Base-by-base conservation (phyloP, 2,113 vertebrate genomes). In the Coptodon bakossiorum region DNA sequence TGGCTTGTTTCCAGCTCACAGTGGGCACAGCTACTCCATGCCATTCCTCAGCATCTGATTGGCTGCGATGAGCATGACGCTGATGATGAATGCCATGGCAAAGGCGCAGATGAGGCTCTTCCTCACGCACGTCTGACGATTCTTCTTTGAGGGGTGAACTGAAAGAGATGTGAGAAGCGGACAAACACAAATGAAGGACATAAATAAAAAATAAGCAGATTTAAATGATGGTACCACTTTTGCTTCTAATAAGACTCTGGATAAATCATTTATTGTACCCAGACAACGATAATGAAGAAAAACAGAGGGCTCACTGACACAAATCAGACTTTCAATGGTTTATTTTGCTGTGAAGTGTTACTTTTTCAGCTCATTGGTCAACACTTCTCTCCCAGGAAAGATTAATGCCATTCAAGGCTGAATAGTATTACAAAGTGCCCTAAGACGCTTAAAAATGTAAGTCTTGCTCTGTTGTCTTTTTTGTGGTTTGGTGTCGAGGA, bases 11-110 rank as follows among this genome's bases (percentile, higher is more conserved):
- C 89, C 94, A 93, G 95, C 87, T 96, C 97, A 95, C 97, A 97
- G 97, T 96, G 96, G 90, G 88, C 90, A 43, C 88, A 63, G 71
- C 96, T 99, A 99, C 96, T 99, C 98, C 99, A 99, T 99, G 96
- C 99, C 99, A 53, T 98, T 99, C 86, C 99, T 97, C 92, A 99
- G 97, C 97, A 99, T 99, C 97, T 99, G 99, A 95, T 99, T 99
- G 96, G 99, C 99, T 1, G 99, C 99, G 10, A 99, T 99, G 96
- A 99, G 95, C 98, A 99, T 99, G 95, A 99, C 99, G 38, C 99
- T 99, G 93, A 99, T 99, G 95, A 99, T 99, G 96, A 99, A 99
- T 91, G 99, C 99, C 98, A 99, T 99, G 94, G 98, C 99, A n/a
- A 99, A 99, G 31, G 99, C 98, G 92, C 99, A 99, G 95, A 99